Base-by-base conservation (phyloP, 2,113 vertebrate genomes). In the Trinectes maculatus region DNA sequence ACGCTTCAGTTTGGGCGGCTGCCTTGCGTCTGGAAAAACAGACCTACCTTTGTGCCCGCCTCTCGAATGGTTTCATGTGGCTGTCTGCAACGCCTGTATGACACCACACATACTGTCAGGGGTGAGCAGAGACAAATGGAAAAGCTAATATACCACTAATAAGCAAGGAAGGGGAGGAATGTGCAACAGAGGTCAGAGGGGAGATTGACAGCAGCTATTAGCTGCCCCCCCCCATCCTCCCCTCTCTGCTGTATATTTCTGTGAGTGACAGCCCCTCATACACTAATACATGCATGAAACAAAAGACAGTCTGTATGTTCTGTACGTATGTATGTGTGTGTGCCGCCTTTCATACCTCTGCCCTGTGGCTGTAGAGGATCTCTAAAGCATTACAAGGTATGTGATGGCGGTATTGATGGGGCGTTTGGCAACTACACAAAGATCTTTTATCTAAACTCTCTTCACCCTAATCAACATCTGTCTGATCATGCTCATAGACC, bases 31-130 rank as follows among this genome's bases (percentile, higher is more conserved):
- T 90, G 84, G 74, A 83, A 80, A 87, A 89, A 93, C 91, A 93
- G 80, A 87, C 80, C 79, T 83, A 89, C 89, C 90, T 92, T 92
- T 92, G 91, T 91, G 71, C 80, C 64, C 68, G 39, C 24, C 33
- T 37, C 66, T 54, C 64, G 51, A 69, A 68, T 8, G 62, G 43
- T 66, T 75, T 63, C 68, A 56, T 60, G 77, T 73, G 77, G 74
- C 19, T 8, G 21, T 58, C 56, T 11, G 25, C 43, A 8, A 33
- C 51, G 11, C 19, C 58, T 16, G 44, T 68, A 71, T 29, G 82
- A 89, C 79, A 89, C 88, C 86, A 80, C 67, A 48, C 85, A 47
- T 53, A 63, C 71, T n/a, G 33, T 68, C 78, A 48, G 74, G 71
- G 77, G 65, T 77, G 72, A 83, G 78, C 71, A 57, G 42, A 87